Base-by-base conservation (phyloP, 2,797 vertebrate species). In the Thripadectes ignobilis region DNA sequence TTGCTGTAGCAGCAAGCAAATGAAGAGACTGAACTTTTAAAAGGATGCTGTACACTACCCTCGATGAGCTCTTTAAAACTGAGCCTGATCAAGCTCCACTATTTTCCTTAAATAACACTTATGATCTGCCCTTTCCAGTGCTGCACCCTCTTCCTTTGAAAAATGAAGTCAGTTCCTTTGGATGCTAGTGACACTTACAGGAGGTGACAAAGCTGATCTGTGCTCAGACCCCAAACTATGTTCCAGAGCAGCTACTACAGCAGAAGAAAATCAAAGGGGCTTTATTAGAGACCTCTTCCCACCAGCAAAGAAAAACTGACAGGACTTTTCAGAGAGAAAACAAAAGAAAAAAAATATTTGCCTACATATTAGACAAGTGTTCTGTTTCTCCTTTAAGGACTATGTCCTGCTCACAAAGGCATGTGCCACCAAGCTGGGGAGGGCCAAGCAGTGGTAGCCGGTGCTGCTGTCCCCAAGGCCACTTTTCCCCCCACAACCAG, bases 171-270 rank as follows among this genome's bases (percentile, higher is more conserved):
- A 46, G 85, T 89, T 92, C 81, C 89, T 95, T 27, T 80, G 84
- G 84, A 96, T 77, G 78, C 74, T 74, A 94, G 83, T 67, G 92
- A 96, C 95, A 94, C 95, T 94, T 55, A 81, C 91, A 96, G 96
- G 96, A 96, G 46, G 78, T 63, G 75, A 29, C 0, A 0, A 71
- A 94, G 88, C 72, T 91, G 49, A 61, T 78, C 83, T 10, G 4
- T 30, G 71, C 80, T 79, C 63, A 81, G 39, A 84, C 63, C 89
- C 67, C 85, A 88, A 82, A 73, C 48, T 26, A 30, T 1, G 5
- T 63, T 82, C 62, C 67, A 71, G 30, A 4, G 82, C 77, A 73
- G 55, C 69, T 41, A 30, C 62, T 18, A 41, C 63, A 81, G 79
- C 55, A 69, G n/a, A 18, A 65, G 45, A 58, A 90, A 85, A 91